Percentiles rank a stretch among this genome's conserved stretches.
Evolutionary conservation across 2,888 invertebrate species (phyloP).

Genomic region (Andrena marginata): DNA sequence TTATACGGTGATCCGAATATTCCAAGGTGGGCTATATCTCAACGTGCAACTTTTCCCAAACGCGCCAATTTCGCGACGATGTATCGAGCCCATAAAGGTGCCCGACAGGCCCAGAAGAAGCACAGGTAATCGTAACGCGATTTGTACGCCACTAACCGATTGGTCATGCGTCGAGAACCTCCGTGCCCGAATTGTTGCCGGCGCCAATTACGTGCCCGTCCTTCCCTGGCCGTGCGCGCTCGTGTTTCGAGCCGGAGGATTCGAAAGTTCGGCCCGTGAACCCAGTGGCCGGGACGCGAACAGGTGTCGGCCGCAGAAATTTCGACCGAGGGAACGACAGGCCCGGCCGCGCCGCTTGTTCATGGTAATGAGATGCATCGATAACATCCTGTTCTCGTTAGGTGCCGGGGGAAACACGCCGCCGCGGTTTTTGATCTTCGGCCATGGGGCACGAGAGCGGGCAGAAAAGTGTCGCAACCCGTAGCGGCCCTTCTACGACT

Average conservation of each 20-base stretch:
- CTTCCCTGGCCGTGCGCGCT: background rate
- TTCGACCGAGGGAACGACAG: constrained; percentile 9
- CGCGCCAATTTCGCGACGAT: no score
- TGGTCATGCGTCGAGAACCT: constrained; percentile 17
- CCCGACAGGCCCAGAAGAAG: background rate
- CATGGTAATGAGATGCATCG: constrained; percentile 49
- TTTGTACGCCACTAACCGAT: constrained; percentile 22
- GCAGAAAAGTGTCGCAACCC: constrained; percentile 39
- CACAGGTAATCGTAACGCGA: background rate
- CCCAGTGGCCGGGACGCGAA: constrained; percentile 16
- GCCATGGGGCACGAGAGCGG: background rate
- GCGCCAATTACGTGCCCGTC: constrained; percentile 18
- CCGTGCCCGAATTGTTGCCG: constrained; percentile 14
- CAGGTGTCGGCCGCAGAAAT: constrained; percentile 44
- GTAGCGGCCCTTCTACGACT: background rate
- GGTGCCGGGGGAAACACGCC: constrained; percentile 12
- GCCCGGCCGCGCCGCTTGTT: constrained; percentile 8
- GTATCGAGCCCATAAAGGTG: no score
- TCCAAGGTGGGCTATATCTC: no score
- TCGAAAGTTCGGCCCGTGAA: constrained; percentile 7
- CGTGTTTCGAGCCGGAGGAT: background rate
- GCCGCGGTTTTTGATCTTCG: constrained; percentile 15
- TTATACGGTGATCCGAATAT: no score
- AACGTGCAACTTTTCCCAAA: no score
- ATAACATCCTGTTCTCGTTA: constrained; percentile 53